Evolutionary conservation across 2,113 vertebrate species (phyloP).

Genomic region (Passerina amoena): DNA sequence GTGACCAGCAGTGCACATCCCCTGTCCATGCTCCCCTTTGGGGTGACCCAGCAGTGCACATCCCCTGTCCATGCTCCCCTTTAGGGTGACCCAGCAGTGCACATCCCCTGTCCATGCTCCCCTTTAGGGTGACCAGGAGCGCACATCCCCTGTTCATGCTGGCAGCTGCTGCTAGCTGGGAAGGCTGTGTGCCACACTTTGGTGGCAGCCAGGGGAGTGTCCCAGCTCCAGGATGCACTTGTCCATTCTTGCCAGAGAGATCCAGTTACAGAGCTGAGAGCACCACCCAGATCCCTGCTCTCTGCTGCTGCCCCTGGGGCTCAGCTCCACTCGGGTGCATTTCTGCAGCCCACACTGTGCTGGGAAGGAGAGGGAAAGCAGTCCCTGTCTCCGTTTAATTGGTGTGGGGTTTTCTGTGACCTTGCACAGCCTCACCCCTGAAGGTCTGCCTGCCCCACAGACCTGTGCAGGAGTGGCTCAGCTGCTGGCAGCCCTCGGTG

Average conservation of each 20-base stretch:
- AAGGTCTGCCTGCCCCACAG: not conserved
- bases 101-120: not conserved
- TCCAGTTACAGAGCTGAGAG: not conserved
- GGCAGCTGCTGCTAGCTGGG: not conserved
- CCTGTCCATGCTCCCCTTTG: not conserved
- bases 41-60: fast-evolving
- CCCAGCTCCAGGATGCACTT: not conserved
- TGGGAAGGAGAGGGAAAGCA: not conserved
- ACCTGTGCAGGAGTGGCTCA: not conserved
- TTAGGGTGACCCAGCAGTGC: fast-evolving
- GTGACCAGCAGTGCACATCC: fast-evolving
- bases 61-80: not conserved
- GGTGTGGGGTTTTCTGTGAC: not conserved
- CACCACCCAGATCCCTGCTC: not conserved
- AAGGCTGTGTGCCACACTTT: not conserved
- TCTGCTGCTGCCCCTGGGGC: not conserved
- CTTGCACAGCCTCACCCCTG: not conserved
- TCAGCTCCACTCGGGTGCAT: not conserved
- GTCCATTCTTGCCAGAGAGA: not conserved
- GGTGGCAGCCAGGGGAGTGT: not conserved
- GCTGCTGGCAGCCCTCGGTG: not conserved
- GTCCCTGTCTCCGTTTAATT: not conserved
- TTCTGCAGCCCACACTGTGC: not conserved
- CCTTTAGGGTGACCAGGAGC: too few relatives aligned
- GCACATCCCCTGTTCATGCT: not conserved